These are phyloP conservation scores for Oxytorus armatus DNA, from an alignment of 2,888 invertebrate species.

Conservation along the genomic window DNA sequence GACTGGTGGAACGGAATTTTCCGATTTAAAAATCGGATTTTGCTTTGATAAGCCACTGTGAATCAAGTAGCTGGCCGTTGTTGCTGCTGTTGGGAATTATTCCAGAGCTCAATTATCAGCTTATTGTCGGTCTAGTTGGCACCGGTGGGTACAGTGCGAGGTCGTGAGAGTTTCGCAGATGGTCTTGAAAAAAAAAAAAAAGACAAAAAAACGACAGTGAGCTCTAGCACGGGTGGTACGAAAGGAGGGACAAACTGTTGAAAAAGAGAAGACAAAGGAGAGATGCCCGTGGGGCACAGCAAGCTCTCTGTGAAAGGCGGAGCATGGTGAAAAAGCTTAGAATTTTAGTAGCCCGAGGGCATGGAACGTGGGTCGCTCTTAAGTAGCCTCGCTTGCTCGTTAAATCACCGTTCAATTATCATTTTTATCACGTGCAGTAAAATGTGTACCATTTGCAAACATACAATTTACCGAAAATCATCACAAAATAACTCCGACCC, in stretches of 20 bases:
- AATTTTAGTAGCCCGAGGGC: slow-evolving; percentile 23
- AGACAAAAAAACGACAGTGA: slow-evolving; percentile 40
- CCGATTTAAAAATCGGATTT: slow-evolving; percentile 22
- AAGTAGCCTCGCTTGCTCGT: slow-evolving; percentile 8
- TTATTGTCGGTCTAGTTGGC: slow-evolving; percentile 81
- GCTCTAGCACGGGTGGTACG: slow-evolving; percentile 34
- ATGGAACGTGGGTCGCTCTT: background rate
- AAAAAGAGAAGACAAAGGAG: slow-evolving; percentile 53
- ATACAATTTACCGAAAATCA: too few relatives aligned
- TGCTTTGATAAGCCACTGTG: slow-evolving; percentile 45
- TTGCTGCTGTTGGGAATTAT: slow-evolving; percentile 77
- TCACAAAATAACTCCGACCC: too few relatives aligned
- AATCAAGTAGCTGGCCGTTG: slow-evolving; percentile 45
- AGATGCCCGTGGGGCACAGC: slow-evolving; percentile 23
- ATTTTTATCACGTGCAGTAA: background rate
- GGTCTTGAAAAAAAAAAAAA: slow-evolving; percentile 54
- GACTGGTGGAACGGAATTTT: slow-evolving; percentile 10
- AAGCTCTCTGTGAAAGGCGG: background rate
- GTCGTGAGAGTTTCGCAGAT: slow-evolving; percentile 79
- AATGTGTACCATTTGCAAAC: background rate
- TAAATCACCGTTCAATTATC: background rate
- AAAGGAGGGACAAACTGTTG: slow-evolving; percentile 49
- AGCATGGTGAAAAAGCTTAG: slow-evolving; percentile 19
- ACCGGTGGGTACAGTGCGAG: slow-evolving; percentile 71
- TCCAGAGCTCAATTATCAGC: slow-evolving; percentile 83